Base-by-base conservation (phyloP, 2,888 invertebrate species). In the Erpobdella octoculata region DNA sequence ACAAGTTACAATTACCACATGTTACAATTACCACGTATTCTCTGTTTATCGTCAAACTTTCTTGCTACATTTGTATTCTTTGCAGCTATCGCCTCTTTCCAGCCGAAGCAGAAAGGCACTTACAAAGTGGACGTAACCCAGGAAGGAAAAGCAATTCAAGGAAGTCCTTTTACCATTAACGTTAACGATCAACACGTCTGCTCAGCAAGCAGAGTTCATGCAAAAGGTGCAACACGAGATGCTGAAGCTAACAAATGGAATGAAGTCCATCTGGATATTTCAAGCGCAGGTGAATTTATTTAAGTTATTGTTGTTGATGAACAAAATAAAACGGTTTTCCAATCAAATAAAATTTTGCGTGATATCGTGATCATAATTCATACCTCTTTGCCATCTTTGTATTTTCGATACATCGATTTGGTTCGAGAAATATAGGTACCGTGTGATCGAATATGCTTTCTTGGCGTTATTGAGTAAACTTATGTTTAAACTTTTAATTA, bases 211-310 rank as follows among this genome's bases (percentile, higher is more conserved):
- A 94, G 95, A 85, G 96, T 97, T 2, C 31, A 41, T 48, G 91
- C 95, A 15, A 71, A 74, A n/a, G 82, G 82, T 28, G 68, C 72
- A 0, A 38, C 61, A 28, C 77, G 77, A n/a, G 76, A 77, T 4
- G 94, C 95, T 73, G 92, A 93, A 79, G 93, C 96, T 33, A 92
- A 92, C 85, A 92, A 92, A 85, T 92, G 93, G 76, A 97, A 97
- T 82, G 88, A 89, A 0, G 91, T 97, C 84, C 87, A 89, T 1
- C 91, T 97, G 25, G 94, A 97, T 84, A 94, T 95, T 6, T 89
- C 90, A 76, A 91, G 92, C 78, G 94, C 96, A 72, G 96, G 93
- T 86, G n/a, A n/a, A n/a, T n/a, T n/a, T n/a, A n/a, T n/a, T n/a
- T n/a, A n/a, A n/a, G n/a, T n/a, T n/a, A n/a, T n/a, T n/a, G n/a